A percentile compares a stretch with the other conserved stretches of the same genome.
These are phyloP conservation scores for Trichoplusia ni DNA, from an alignment of 1,140 invertebrate genomes.

Conservation along the genomic window DNA sequence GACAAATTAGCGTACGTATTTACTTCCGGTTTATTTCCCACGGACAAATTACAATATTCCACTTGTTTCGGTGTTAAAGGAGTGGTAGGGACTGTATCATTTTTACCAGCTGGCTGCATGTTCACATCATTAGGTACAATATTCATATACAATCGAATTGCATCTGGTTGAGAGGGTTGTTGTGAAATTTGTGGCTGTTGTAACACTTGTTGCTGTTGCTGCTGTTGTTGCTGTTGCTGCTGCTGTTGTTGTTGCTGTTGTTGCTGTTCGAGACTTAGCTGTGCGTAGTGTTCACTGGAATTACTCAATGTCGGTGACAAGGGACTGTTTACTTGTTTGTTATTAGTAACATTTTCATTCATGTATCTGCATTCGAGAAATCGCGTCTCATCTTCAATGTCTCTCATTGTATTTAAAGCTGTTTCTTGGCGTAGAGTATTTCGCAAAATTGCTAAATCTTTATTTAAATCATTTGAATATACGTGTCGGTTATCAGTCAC, in stretches of 20 bases:
- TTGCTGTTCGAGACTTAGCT: constrained; percentile 75
- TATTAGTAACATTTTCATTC: constrained; percentile 50
- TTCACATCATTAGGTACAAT: constrained; percentile 76
- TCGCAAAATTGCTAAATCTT: constrained; percentile 72
- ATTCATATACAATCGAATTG: constrained; percentile 85
- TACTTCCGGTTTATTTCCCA: constrained; percentile 56
- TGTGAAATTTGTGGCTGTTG: neutral
- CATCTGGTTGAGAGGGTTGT: constrained; percentile 41
- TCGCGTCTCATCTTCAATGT: constrained; percentile 71
- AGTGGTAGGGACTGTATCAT: constrained; percentile 56
- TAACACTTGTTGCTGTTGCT: constrained; percentile 51
- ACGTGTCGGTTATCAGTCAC: constrained; percentile 56
- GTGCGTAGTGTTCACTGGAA: constrained; percentile 80
- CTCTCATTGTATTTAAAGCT: constrained; percentile 70
- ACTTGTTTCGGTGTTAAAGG: constrained; percentile 71
- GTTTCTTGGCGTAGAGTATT: constrained; percentile 73
- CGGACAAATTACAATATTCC: constrained; percentile 68
- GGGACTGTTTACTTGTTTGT: constrained; percentile 58
- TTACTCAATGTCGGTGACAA: constrained; percentile 73
- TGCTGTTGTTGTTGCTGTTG: constrained; percentile 2
- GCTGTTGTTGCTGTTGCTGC: neutral
- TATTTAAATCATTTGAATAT: constrained; percentile 73
- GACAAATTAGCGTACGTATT: constrained; percentile 86
- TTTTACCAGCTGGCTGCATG: constrained; percentile 53
- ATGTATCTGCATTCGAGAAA: constrained; percentile 63